Percentiles rank a stretch among this genome's conserved stretches.
Conservation (phyloP, 2,888 invertebrate species). For the Lottia gigantea region DNA sequence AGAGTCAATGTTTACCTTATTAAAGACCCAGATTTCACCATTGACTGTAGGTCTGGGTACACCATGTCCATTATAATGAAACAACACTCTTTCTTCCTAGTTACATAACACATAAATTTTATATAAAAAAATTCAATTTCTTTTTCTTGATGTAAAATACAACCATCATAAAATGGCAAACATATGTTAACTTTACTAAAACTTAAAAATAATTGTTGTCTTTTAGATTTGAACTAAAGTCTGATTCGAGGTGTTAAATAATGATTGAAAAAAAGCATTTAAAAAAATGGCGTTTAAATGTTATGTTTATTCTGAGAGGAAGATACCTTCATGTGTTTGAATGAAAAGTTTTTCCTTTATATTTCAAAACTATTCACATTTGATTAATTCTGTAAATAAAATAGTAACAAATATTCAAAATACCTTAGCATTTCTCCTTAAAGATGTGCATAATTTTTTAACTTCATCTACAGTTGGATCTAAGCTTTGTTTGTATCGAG, state of each 20-base stretch:
- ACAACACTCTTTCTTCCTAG: conserved; percentile 92
- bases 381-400: no score
- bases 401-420: no score
- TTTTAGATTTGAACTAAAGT: no score
- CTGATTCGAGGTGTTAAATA: no score
- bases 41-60: conserved; percentile 97
- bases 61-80: conserved; percentile 99
- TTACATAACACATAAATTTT: neutral
- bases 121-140: neutral
- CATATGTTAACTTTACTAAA: no score
- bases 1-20: conserved; percentile 76
- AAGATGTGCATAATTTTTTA: conserved; percentile 92
- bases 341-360: no score
- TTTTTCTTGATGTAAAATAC: neutral
- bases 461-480: conserved; percentile 99
- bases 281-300: no score
- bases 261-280: no score
- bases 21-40: conserved; percentile 99
- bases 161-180: neutral
- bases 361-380: no score
- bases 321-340: no score
- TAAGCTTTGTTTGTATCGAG: conserved; percentile 91
- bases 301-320: no score
- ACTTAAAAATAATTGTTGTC: neutral
- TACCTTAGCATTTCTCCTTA: conserved; percentile 91